Base-by-base conservation (phyloP, 2,888 invertebrate species). In the Drosophila merina region DNA sequence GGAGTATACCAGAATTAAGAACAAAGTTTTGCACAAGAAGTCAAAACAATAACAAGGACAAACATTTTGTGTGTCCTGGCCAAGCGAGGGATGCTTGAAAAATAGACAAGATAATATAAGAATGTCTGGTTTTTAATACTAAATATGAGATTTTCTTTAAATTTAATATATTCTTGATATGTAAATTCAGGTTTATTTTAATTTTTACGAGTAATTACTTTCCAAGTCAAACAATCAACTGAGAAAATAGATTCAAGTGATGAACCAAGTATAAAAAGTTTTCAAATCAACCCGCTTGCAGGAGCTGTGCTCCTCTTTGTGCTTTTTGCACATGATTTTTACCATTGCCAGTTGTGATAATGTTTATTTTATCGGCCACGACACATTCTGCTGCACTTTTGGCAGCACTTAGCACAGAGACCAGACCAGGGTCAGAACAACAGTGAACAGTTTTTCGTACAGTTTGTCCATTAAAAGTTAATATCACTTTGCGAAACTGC, bases 401-500 rank as follows among this genome's bases (percentile, higher is more conserved):
- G 83, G 86, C 86, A 86, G 88, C 88, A 86, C 88, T 86, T 88
- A 86, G 83, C 76, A 59, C 58, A 57, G 69, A 63, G 79, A 58
- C 71, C 77, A 58, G 77, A 57, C 70, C 58, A 55, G 83, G 88
- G 86, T 87, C 83, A 79, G 86, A 72, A 56, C 67, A 76, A 49
- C 71, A 71, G 56, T 52, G 59, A 86, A 69, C 82, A 85, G 87
- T 87, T 85, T 63, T 87, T 74, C 76, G 84, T 88, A 67, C 75
- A 86, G 82, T 85, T 88, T 86, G 85, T 86, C 88, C 85, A 86
- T 86, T 86, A 86, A 86, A 86, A 86, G 88, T 86, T 86, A 86
- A 86, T 87, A 88, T 88, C 85, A 86, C 88, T 88, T 85, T 82
- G 85, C 57, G 28, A 76, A 85, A 84, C 76, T 79, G 75, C 74